phyloP scores from a whole-genome alignment of 2,113 vertebrate genomes.

The Clarias macrocephalus region DNA sequence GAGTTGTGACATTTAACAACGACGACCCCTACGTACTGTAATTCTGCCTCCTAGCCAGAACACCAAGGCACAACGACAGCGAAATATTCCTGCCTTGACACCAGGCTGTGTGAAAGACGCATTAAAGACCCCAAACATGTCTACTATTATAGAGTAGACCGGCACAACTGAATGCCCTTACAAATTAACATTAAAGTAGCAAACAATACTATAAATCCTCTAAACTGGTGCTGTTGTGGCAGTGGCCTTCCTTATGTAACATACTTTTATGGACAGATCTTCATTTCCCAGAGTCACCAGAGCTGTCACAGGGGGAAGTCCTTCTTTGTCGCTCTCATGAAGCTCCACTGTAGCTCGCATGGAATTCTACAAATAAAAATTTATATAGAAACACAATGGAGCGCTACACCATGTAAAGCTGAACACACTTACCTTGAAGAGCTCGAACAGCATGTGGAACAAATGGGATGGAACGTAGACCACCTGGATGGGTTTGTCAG shows the following conservation, averaged over 20 bases:
- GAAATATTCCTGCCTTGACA: too few species aligned
- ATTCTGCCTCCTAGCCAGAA: too few species aligned
- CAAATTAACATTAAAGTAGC: neutral
- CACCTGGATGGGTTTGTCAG: conserved; percentile 83
- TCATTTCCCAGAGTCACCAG: conserved; percentile 85
- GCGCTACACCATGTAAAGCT: neutral
- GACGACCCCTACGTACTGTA: too few species aligned
- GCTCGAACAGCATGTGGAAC: conserved; percentile 89
- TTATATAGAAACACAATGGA: neutral
- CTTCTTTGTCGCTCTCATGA: conserved; percentile 74
- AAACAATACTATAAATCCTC: neutral
- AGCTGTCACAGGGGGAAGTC: conserved; percentile 79
- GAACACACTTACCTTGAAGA: conserved; percentile 82
- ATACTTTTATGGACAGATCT: conserved; percentile 88
- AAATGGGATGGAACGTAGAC: conserved; percentile 88
- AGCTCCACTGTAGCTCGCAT: conserved; percentile 85
- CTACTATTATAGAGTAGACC: neutral
- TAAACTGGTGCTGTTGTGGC: neutral
- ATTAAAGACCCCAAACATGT: neutral
- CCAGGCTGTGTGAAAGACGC: too few species aligned
- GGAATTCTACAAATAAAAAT: conserved; percentile 74
- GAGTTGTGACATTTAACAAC: too few species aligned
- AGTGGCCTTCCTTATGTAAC: conserved; percentile 1
- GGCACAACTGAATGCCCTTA: neutral
- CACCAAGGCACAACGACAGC: too few species aligned